Percentiles rank a stretch among this genome's conserved stretches.
These are phyloP conservation scores for Hemicrepidius hirtus DNA, from an alignment of 2,888 invertebrate genomes.

Conservation along the genomic window DNA sequence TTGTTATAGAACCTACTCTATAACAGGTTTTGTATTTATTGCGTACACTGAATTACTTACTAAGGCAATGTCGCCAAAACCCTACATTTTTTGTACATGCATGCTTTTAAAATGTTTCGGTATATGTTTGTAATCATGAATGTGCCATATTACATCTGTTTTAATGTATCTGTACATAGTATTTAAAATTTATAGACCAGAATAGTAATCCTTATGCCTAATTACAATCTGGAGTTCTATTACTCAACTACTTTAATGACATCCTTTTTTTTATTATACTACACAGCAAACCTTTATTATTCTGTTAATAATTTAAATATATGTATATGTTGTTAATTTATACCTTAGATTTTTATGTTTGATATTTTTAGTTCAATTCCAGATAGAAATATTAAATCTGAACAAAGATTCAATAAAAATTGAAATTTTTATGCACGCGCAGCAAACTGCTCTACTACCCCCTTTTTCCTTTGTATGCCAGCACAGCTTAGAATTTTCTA, in stretches of 20 bases:
- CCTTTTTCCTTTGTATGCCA: background rate
- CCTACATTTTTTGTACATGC: background rate
- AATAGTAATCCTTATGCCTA: constrained; percentile 10
- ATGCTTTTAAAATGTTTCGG: constrained; percentile 11
- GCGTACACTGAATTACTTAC: background rate
- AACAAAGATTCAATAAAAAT: too few species aligned
- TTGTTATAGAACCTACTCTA: too few species aligned
- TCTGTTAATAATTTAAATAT: constrained; percentile 28
- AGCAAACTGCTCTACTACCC: background rate
- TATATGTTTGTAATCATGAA: constrained; percentile 20
- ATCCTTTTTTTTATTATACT: constrained; percentile 10
- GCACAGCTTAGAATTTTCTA: background rate
- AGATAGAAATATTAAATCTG: background rate
- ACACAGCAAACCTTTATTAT: constrained; percentile 11
- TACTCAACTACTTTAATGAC: background rate
- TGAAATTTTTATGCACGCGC: background rate
- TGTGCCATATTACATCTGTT: constrained; percentile 36
- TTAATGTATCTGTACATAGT: constrained; percentile 21
- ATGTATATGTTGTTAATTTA: constrained; percentile 27
- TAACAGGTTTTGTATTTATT: constrained; percentile 5
- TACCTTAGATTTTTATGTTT: constrained; percentile 9
- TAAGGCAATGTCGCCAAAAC: background rate
- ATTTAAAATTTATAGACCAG: constrained; percentile 16
- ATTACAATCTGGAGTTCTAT: background rate
- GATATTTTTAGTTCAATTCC: background rate